These are phyloP conservation scores for Pungitius pungitius DNA, from an alignment of 2,113 vertebrate species.

Conservation along the genomic window DNA sequence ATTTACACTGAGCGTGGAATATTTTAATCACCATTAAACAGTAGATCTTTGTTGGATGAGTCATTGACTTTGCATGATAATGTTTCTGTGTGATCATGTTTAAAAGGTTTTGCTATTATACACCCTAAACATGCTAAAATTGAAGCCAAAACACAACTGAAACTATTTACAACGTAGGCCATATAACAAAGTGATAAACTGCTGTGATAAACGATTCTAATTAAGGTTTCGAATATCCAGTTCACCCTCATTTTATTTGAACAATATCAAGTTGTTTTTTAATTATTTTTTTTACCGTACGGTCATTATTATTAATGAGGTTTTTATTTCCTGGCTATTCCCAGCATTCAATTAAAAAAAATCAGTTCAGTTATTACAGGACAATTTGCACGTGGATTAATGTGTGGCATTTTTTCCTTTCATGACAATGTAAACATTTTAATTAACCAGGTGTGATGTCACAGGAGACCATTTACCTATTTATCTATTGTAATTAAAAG, in stretches of 20 bases:
- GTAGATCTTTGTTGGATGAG: neutral
- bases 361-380: conserved; percentile 11
- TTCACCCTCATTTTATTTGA: neutral
- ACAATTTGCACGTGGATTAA: neutral
- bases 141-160: neutral
- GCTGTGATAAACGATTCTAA: neutral
- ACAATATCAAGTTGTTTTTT: neutral
- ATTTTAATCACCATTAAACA: neutral
- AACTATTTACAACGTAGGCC: neutral
- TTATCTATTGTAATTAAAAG: conserved; percentile 65
- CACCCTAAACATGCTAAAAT: neutral
- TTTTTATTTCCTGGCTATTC: conserved; percentile 3
- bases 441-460: conserved; percentile 4
- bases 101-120: neutral
- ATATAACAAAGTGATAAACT: neutral
- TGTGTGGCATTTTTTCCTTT: neutral
- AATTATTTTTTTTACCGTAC: neutral
- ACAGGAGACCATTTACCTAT: conserved; percentile 31
- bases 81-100: neutral
- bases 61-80: neutral
- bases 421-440: conserved; percentile 24
- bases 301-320: neutral
- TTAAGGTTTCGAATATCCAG: neutral
- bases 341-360: neutral
- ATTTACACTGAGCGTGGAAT: conserved; percentile 1